Evolutionary conservation across 2,113 vertebrate species (phyloP), one percentile per base, ranked within the genome.

Genomic region (Hystrix brachyura): DNA sequence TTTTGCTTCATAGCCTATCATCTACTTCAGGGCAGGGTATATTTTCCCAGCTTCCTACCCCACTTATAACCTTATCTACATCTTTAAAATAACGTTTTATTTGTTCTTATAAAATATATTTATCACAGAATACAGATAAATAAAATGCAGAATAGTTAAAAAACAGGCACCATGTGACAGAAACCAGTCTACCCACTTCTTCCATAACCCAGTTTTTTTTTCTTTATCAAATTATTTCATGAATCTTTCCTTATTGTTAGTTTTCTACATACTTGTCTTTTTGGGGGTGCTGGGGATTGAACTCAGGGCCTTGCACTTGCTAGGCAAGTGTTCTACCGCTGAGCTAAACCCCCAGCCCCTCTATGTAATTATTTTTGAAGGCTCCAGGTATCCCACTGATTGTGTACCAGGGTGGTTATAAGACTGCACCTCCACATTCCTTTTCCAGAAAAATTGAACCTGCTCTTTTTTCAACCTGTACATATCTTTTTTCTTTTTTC

Each of bases 71-170:
- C 65, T 81, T 86, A 64, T 43, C 60, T 34, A 17, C n/a, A 57
- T 57, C 64, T 94, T 90, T 86, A 86, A 86, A 85, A 80, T 10
- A 90, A 60, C 8, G 21, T 90, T 88, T 69, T 55, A 87, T 87
- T 67, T 92, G 38, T 57, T 43, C 9, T 78, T 78, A 83, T 21
- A 88, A 88, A 59, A 69, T 46, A 67, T 65, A 94, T 60, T 95
- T 72, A 71, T 78, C 10, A n/a, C 57, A 67, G 59, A 74, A 43
- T 87, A 82, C 13, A 82, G 48, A 87, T 65, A 74, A 74, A 59
- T 57, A 85, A 83, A 89, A 71, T 79, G 74, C 29, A 83, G 43
- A 59, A 34, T 15, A 74, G 48, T 34, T 93, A 46, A 93, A 69
- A 82, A 80, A 57, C 25, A 57, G 55, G 57, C 4, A 67, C 13